Evolutionary conservation across 1,140 invertebrate genomes (phyloP), one percentile per base, ranked within the genome.

Genomic region (Drosophila saltans): DNA sequence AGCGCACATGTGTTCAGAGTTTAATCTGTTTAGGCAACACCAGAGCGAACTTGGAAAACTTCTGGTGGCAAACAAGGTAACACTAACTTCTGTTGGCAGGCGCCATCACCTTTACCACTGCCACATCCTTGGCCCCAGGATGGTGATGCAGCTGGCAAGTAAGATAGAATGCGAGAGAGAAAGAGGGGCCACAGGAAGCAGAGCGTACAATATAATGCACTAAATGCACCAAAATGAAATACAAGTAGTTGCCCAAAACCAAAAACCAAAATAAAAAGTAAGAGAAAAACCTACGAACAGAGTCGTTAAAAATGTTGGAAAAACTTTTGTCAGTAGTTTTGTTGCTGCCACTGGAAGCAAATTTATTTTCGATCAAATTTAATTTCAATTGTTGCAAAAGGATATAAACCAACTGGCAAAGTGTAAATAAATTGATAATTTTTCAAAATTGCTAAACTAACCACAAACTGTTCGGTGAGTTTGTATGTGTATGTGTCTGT

Each of bases 1-100:
- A 75, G 63, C 81, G 68, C 81, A 83, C 76, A 84, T 88, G 84
- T 89, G 84, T 84, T 88, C 63, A 55, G 84, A 77, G 84, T 72
- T 88, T 88, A 88, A 88, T 88, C 84, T 89, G 84, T 88, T 88
- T 88, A 89, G 84, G 84, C 77, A 88, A 88, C 84, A 88, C 73
- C 66, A 74, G 75, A 68, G 83, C 82, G 80, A 86, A 86, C 83
- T 86, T 86, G 80, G 66, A 72, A 86, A 86, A 86, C 83, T 86
- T 85, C 67, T 75, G 66, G 77, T 62, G 74, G 69, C 77, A 79
- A 79, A 77, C 77, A 77, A 88, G 82, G 75, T 88, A 86, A 81
- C 82, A 82, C 79, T 88, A 88, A 88, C 83, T 88, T 86, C 76
- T 52, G 66, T 80, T 82, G 82, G 79, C 83, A 88, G 75, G 65